These are phyloP conservation scores for Centropyge bicolor DNA, from an alignment of 2,797 vertebrate genomes.

Conservation along the genomic window DNA sequence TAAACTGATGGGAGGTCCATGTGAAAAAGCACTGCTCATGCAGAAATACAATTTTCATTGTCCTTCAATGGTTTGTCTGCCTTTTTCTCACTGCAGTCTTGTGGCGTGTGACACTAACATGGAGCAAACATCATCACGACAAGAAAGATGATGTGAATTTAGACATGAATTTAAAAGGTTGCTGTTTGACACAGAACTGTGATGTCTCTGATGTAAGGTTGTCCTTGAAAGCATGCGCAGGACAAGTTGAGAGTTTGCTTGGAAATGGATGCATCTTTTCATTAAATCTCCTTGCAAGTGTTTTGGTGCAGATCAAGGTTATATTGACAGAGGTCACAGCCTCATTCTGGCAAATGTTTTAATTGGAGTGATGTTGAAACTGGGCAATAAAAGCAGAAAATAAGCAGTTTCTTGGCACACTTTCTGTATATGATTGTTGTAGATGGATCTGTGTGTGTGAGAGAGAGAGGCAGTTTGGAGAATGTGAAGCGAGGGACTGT, in stretches of 20 bases:
- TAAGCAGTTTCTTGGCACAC: slow-evolving; percentile 10
- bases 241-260: neutral
- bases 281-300: slow-evolving; percentile 31
- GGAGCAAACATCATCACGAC: neutral
- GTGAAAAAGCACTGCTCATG: slow-evolving; percentile 7
- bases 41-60: neutral
- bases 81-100: slow-evolving; percentile 1
- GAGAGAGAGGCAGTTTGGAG: neutral
- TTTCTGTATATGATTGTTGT: slow-evolving; percentile 15
- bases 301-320: slow-evolving; percentile 39
- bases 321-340: slow-evolving; percentile 6
- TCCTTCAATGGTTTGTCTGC: neutral
- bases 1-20: slow-evolving; percentile 12
- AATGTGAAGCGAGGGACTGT: neutral
- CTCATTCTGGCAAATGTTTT: slow-evolving; percentile 20
- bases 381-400: slow-evolving; percentile 7
- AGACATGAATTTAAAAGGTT: no score
- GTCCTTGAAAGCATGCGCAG: slow-evolving; percentile 15
- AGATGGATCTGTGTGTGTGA: neutral
- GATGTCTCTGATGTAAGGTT: neutral
- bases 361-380: slow-evolving; percentile 10
- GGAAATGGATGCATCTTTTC: slow-evolving; percentile 17
- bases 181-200: neutral
- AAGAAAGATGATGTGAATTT: neutral
- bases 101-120: neutral